These are phyloP conservation scores for Pseudopodoces humilis DNA, from an alignment of 2,113 vertebrate species.

Conservation along the genomic window DNA sequence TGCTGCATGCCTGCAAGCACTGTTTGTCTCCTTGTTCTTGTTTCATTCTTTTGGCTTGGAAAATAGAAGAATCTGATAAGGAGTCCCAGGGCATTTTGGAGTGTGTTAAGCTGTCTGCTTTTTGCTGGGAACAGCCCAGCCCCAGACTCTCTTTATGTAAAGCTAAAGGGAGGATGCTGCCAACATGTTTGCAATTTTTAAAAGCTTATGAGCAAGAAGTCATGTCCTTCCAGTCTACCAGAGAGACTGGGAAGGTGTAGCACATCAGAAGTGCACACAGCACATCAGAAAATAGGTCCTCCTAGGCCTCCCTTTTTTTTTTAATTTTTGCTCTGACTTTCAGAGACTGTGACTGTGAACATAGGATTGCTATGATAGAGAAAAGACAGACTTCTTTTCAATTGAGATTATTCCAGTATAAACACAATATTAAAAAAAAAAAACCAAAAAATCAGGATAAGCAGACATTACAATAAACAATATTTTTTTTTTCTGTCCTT, in stretches of 20 bases:
- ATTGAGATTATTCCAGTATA: not conserved
- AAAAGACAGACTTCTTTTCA: not conserved
- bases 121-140: not conserved
- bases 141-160: not conserved
- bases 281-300: not conserved
- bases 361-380: not conserved
- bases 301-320: not conserved
- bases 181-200: not conserved
- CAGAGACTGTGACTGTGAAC: not conserved
- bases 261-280: not conserved
- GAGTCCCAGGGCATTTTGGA: not conserved
- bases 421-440: not conserved
- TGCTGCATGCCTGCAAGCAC: accelerated
- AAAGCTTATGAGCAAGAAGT: not conserved
- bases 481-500: not conserved
- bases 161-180: not conserved
- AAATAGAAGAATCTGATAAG: not conserved
- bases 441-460: not conserved
- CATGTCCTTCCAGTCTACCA: not conserved
- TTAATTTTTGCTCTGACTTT: not conserved
- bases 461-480: not conserved
- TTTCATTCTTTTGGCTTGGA: not conserved
- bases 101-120: not conserved
- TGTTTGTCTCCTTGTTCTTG: not conserved
- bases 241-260: not conserved